phyloP scores from a whole-genome alignment of 1,140 invertebrate genomes.

The Brachystomella parvula region DNA sequence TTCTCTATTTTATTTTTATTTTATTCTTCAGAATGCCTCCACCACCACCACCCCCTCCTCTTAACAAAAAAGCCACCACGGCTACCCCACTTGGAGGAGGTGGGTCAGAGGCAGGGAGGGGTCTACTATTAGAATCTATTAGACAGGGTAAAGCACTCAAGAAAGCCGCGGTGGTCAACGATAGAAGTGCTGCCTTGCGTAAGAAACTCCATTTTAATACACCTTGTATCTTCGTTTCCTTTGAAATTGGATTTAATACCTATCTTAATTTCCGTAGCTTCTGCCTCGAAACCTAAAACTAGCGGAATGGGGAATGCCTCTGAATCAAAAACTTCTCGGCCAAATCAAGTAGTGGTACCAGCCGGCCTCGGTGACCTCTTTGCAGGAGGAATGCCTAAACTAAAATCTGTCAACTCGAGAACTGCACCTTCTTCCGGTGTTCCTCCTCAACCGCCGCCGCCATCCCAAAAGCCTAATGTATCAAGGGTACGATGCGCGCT shows the following conservation, averaged over 20 bases:
- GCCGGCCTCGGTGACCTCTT: conserved; percentile 64
- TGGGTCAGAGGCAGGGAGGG: conserved; percentile 50
- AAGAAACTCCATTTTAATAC: conserved; percentile 1
- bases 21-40: conserved; percentile 20
- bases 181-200: conserved; percentile 70
- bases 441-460: conserved; percentile 49
- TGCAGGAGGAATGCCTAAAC: conserved; percentile 76
- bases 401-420: conserved; percentile 59
- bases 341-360: conserved; percentile 38
- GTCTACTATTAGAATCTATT: conserved; percentile 68
- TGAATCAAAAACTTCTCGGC: conserved; percentile 37
- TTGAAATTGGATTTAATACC: neutral
- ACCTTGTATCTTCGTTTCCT: neutral
- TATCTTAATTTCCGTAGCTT: neutral
- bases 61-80: conserved; percentile 10
- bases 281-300: neutral
- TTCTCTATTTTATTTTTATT: conserved; percentile 16
- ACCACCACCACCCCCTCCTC: conserved; percentile 26
- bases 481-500: conserved; percentile 1
- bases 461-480: conserved; percentile 47
- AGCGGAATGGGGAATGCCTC: conserved; percentile 13
- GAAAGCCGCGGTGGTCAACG: conserved; percentile 70
- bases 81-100: neutral
- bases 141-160: conserved; percentile 70
- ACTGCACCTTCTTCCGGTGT: conserved; percentile 45